Conservation (phyloP, 2,797 vertebrate genomes). For the Rachycentron canadum region DNA sequence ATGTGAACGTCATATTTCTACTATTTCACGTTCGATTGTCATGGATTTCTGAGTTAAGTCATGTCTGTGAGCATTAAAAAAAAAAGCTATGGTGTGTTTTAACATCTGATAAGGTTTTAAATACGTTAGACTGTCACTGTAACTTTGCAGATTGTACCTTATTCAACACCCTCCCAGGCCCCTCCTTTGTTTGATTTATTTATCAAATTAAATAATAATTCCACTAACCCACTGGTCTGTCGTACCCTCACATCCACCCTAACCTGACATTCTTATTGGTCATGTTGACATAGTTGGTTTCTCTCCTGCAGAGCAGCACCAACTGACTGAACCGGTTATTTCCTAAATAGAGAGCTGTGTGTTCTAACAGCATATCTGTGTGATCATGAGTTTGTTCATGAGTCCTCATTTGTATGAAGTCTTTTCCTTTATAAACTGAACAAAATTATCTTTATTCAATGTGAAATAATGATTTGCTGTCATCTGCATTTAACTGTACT, state of each 20-base stretch:
- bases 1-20: neutral
- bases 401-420: neutral
- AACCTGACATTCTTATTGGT: neutral
- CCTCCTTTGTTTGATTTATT: neutral
- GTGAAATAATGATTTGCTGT: neutral
- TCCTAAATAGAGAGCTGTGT: conserved; percentile 14
- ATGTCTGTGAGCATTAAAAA: neutral
- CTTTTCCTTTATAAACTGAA: neutral
- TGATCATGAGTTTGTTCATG: neutral
- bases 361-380: neutral
- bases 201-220: neutral
- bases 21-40: neutral
- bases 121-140: neutral
- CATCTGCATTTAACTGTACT: neutral
- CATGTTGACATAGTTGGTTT: neutral
- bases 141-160: neutral
- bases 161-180: neutral
- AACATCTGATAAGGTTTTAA: neutral
- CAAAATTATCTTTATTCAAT: neutral
- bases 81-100: neutral
- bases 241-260: neutral
- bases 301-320: neutral
- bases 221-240: neutral
- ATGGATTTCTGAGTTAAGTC: neutral
- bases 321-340: conserved; percentile 21